Conservation (phyloP, 1,140 invertebrate genomes). For the Bombus turneri region DNA sequence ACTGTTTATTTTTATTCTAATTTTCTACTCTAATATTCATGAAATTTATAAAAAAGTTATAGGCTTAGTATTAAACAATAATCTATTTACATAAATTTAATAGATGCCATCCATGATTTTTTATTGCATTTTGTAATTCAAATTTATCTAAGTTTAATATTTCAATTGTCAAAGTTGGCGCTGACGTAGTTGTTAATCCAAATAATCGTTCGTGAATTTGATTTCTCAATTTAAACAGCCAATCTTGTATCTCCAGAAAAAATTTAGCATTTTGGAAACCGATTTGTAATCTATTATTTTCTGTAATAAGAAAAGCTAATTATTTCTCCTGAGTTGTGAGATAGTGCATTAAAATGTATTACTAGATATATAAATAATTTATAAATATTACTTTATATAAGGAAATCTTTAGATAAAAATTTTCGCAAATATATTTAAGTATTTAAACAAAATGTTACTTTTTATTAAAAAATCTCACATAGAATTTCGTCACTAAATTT, state of each 20-base stretch:
- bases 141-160: slow-evolving; percentile 42
- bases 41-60: neutral
- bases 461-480: neutral
- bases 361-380: neutral
- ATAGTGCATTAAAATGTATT: neutral
- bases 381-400: neutral
- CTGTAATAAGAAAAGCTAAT: neutral
- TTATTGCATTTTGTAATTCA: slow-evolving; percentile 33
- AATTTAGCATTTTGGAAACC: slow-evolving; percentile 48
- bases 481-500: neutral
- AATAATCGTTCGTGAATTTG: slow-evolving; percentile 13
- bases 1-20: too few species aligned
- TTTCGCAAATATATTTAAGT: neutral
- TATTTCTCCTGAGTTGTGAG: neutral
- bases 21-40: neutral
- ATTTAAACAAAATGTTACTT: neutral
- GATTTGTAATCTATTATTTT: neutral
- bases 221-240: slow-evolving; percentile 65
- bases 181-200: neutral
- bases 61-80: neutral
- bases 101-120: slow-evolving; percentile 48
- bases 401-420: neutral
- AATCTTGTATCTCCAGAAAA: slow-evolving; percentile 64
- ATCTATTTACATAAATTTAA: slow-evolving; percentile 69
- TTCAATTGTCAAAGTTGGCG: neutral